Conservation (phyloP, 1,140 invertebrate species). For the Myzus persicae region DNA sequence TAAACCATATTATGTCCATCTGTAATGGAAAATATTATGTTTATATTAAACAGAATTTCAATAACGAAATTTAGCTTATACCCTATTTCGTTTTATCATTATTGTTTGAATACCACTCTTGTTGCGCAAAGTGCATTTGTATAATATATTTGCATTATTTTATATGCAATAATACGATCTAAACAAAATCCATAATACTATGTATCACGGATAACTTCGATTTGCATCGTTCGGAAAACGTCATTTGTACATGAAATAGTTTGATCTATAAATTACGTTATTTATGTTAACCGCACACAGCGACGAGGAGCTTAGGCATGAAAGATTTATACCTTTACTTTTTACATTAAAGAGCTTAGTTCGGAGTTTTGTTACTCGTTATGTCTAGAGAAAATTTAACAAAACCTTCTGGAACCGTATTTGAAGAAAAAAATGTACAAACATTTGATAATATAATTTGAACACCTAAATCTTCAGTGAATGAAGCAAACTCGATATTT, state of each 20-base stretch:
- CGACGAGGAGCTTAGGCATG: background rate
- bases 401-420: background rate
- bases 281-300: background rate
- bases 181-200: background rate
- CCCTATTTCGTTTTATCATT: background rate
- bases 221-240: background rate
- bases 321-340: background rate
- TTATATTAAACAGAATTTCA: too few species aligned
- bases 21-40: background rate
- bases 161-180: background rate
- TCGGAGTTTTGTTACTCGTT: background rate
- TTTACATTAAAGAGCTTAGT: background rate
- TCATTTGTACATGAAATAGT: background rate
- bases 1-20: background rate
- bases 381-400: background rate
- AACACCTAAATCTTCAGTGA: too few species aligned
- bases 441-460: background rate
- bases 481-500: too few species aligned
- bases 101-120: background rate
- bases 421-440: background rate
- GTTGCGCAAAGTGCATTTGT: background rate
- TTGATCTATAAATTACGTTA: conserved; percentile 5
- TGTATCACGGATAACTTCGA: background rate
- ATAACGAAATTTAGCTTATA: background rate
- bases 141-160: background rate